phyloP scores from a whole-genome alignment of 1,140 invertebrate species.

The Neelides sp. region DNA sequence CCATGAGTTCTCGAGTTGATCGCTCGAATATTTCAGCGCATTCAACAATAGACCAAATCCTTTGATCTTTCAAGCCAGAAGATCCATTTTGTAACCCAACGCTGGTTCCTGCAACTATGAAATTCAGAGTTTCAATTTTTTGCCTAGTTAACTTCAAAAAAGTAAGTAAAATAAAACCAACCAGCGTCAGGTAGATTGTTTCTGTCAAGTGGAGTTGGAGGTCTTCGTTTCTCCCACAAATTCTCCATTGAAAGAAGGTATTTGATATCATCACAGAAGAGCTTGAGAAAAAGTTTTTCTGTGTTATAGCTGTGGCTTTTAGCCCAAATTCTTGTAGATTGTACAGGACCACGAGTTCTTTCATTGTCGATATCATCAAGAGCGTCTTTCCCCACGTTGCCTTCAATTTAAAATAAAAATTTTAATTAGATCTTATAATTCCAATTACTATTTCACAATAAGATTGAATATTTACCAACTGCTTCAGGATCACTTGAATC shows the following conservation, averaged over 20 bases:
- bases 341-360: conserved; percentile 42
- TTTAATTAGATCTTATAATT: neutral
- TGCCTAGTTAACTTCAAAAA: conserved; percentile 24
- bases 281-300: conserved; percentile 67
- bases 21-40: conserved; percentile 62
- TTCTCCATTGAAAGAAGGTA: conserved; percentile 90
- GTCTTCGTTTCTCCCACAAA: conserved; percentile 75
- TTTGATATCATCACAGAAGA: conserved; percentile 91
- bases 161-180: conserved; percentile 27
- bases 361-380: conserved; percentile 37
- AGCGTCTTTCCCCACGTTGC: conserved; percentile 37
- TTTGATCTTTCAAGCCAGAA: conserved; percentile 53
- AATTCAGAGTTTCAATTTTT: conserved; percentile 5
- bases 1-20: conserved; percentile 54
- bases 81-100: conserved; percentile 33
- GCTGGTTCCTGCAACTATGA: conserved; percentile 40
- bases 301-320: conserved; percentile 69
- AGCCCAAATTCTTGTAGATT: conserved; percentile 86
- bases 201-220: conserved; percentile 69
- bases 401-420: conserved; percentile 3
- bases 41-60: conserved; percentile 65
- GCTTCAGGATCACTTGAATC: conserved; percentile 89
- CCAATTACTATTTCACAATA: neutral
- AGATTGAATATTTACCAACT: conserved; percentile 37
- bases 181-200: conserved; percentile 50